A percentile compares a stretch with the other conserved stretches of the same genome.
Evolutionary conservation across 2,888 invertebrate species (phyloP).

Genomic region (Cephus spinipes): DNA sequence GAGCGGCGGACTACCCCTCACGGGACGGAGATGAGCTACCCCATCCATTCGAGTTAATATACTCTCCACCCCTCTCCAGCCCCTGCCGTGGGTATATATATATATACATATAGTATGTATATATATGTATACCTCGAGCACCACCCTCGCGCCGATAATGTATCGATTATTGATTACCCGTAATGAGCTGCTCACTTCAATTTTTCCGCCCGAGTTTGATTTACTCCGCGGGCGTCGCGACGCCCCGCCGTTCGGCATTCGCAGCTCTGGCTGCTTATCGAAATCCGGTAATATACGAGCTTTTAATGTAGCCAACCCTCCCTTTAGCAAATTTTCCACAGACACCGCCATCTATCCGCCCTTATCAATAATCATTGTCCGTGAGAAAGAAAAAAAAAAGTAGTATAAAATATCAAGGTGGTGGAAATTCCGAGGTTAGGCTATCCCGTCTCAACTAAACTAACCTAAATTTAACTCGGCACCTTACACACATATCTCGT

Average conservation of each 20-base stretch:
- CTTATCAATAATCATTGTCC: constrained; percentile 1
- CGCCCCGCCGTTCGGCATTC: constrained; percentile 20
- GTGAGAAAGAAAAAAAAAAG: no score
- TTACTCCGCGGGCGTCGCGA: constrained; percentile 8
- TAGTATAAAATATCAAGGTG: no score
- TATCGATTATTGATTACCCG: constrained; percentile 61
- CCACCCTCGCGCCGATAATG: constrained; percentile 42
- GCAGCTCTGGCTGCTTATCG: constrained; percentile 15
- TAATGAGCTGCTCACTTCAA: constrained; percentile 49
- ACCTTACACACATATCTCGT: no score
- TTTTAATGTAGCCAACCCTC: constrained; percentile 8
- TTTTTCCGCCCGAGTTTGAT: constrained; percentile 27
- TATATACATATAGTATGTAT: no score
- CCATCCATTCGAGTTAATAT: constrained; percentile 21
- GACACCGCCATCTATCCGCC: constrained; percentile 20
- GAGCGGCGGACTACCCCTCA: constrained; percentile 33
- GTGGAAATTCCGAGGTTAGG: no score
- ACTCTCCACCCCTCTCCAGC: constrained; percentile 20
- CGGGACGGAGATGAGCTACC: constrained; percentile 57
- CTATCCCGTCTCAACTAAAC: no score
- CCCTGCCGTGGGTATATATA: constrained; percentile 7
- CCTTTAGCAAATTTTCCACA: background rate
- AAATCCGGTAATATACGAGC: constrained; percentile 15
- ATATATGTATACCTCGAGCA: no score
- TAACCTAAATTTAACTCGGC: no score